phyloP scores from a whole-genome alignment of 2,797 vertebrate genomes.

The Alauda arvensis region DNA sequence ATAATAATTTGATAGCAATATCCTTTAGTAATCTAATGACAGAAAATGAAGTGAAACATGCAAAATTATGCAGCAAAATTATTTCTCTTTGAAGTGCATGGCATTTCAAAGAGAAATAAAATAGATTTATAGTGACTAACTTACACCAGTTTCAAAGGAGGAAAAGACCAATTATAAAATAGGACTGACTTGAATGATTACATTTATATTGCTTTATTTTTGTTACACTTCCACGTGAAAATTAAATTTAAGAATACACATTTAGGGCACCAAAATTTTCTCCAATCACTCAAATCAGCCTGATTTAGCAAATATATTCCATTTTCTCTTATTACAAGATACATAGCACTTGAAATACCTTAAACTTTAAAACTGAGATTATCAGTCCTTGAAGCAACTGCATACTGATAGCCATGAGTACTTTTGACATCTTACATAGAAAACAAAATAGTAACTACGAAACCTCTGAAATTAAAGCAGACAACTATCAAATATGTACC shows the following conservation, averaged over 20 bases:
- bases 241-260: not conserved
- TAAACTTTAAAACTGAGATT: not conserved
- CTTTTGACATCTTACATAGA: not conserved
- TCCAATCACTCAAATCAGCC: not conserved
- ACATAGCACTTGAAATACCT: not conserved
- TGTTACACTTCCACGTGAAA: not conserved
- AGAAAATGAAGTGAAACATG: not conserved
- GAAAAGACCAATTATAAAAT: not conserved
- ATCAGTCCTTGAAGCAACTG: not conserved
- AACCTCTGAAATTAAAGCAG: not conserved
- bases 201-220: not conserved
- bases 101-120: not conserved
- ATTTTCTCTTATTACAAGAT: not conserved
- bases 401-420: not conserved
- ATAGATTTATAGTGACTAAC: not conserved
- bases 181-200: not conserved
- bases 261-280: not conserved
- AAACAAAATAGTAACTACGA: not conserved
- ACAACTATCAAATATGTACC: slow-evolving; percentile 37
- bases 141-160: not conserved
- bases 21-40: not conserved
- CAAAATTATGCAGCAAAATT: not conserved
- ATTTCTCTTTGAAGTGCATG: not conserved
- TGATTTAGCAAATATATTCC: not conserved
- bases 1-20: not conserved